Base-by-base conservation (phyloP, 2,888 invertebrate species). In the Cheilosia scutellata region DNA sequence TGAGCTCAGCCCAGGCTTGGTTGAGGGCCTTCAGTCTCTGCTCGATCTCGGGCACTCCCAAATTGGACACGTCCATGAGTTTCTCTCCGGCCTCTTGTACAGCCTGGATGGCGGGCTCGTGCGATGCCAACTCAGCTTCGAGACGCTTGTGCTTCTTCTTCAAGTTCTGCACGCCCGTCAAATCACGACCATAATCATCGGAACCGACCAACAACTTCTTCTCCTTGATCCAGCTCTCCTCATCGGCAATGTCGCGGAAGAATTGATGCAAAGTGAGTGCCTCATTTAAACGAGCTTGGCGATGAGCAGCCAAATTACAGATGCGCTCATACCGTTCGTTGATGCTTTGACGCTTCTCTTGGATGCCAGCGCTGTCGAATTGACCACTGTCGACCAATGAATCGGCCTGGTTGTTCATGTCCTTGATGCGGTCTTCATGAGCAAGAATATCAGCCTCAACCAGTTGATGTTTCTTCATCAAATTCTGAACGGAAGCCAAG, bases 211-310 rank as follows among this genome's bases (percentile, higher is more conserved):
- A 94, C 33, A 99, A 94, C 91, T 99, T 99, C 95, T 99, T 99
- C 92, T 99, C 99, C 92, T 98, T 99, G 92, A 99, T 99, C 99
- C 99, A 99, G 6, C 98, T 98, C 93, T 99, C 99, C 93, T 99
- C 99, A 91, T 99, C 99, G 87, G 99, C 99, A 91, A 99, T 98
- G 92, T 99, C 99, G 71, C 99, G 94, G 95, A 99, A 98, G 96
- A 99, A 99, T 93, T 99, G 99, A 93, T 99, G 99, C 91, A 99
- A 94, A 5, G 98, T 99, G 91, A 98, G 97, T 51, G 99, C 99
- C 93, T 99, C 99, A 92, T 98, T 97, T 79, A 99, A 94, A 40
- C 98, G 94, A 7, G 97, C 96, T 90, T 98, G 97, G 58, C 99
- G 95, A 91, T 98, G 97, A 55, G 97, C 97, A 65, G 98, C 98